Evolutionary conservation across 2,113 vertebrate genomes (phyloP).

Genomic region (Reinhardtius hippoglossoides): DNA sequence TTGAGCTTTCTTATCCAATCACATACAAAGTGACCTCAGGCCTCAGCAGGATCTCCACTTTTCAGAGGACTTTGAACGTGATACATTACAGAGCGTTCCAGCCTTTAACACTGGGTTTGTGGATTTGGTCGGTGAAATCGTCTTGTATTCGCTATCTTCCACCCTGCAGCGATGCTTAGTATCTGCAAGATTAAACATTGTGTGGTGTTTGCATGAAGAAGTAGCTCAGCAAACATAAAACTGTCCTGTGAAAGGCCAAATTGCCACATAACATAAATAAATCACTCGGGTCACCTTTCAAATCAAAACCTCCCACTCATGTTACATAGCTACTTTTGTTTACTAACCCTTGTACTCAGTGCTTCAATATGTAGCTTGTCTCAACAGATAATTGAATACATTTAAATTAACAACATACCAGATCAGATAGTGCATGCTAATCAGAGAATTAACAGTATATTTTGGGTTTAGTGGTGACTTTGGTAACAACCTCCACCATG

Average conservation of each 20-base stretch:
- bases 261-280: not conserved
- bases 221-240: constrained; percentile 11
- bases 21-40: not conserved
- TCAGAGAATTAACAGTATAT: not conserved
- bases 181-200: not conserved
- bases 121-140: constrained; percentile 12
- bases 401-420: too few species aligned
- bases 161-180: constrained; percentile 2
- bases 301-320: not conserved
- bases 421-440: too few species aligned
- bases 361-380: too few species aligned
- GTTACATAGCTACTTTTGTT: too few species aligned
- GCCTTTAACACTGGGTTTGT: constrained; percentile 11
- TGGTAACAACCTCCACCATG: not conserved
- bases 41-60: not conserved
- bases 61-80: too few species aligned
- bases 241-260: not conserved
- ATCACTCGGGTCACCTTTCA: not conserved
- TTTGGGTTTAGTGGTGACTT: not conserved
- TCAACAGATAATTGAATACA: too few species aligned
- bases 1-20: constrained; percentile 23
- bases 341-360: too few species aligned
- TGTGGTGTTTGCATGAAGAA: not conserved
- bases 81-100: too few species aligned
- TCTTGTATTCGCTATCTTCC: not conserved